Evolutionary conservation across 2,797 vertebrate species (phyloP).

Genomic region (Spinus pinus): DNA sequence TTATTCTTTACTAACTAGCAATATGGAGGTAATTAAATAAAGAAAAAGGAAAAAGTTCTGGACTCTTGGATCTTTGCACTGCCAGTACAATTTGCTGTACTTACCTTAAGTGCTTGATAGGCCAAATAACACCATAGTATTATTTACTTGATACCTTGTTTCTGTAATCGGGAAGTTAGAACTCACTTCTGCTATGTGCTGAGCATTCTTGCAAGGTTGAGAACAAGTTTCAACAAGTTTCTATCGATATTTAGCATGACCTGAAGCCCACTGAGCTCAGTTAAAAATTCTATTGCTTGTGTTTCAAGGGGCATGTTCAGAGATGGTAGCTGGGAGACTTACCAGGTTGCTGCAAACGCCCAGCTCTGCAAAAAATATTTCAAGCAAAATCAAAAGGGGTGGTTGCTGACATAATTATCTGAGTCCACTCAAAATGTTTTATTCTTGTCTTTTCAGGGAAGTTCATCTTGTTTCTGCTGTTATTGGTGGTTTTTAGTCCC

Average conservation of each 20-base stretch:
- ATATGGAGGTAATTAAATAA: background rate
- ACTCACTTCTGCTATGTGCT: background rate
- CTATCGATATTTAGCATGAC: background rate
- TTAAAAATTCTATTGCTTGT: background rate
- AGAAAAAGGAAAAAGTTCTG: rapidly evolving
- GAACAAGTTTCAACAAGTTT: background rate
- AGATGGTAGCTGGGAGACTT: background rate
- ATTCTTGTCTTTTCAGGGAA: background rate
- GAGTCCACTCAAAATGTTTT: background rate
- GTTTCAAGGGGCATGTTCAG: background rate
- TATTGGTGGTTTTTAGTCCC: background rate
- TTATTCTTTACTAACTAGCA: background rate
- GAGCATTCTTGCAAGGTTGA: background rate
- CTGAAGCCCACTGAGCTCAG: background rate
- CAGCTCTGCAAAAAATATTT: background rate
- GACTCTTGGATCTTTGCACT: background rate
- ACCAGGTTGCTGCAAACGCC: background rate
- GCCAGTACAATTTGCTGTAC: background rate
- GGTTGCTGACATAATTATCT: background rate
- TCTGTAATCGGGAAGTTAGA: background rate
- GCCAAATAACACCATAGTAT: background rate
- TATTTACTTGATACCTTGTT: background rate
- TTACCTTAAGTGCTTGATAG: background rate
- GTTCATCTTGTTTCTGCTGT: background rate
- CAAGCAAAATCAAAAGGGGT: background rate